Conservation (phyloP, 2,113 vertebrate genomes). For the Artemisiospiza belli region DNA sequence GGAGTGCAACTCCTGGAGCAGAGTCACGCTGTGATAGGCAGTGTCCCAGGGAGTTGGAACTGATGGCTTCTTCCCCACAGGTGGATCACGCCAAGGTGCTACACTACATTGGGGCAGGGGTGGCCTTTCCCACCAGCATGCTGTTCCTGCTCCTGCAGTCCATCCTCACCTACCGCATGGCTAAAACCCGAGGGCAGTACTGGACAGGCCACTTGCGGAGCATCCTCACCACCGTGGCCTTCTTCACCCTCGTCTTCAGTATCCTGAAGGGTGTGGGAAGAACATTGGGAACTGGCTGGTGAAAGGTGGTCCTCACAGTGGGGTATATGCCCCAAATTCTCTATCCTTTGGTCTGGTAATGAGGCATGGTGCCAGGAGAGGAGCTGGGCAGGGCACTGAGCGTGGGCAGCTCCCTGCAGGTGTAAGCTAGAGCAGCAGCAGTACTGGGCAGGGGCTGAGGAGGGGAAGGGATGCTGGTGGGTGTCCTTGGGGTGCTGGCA, state of each 20-base stretch:
- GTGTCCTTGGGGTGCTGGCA: not conserved
- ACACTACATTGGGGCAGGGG: conserved; percentile 85
- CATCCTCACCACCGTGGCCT: conserved; percentile 78
- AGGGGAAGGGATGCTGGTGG: not conserved
- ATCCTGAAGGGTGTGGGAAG: conserved; percentile 73
- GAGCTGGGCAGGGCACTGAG: not conserved
- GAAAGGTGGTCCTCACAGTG: accelerated
- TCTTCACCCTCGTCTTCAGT: conserved; percentile 85
- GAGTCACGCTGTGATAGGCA: not conserved
- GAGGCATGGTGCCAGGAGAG: not conserved
- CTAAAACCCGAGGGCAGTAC: conserved; percentile 82
- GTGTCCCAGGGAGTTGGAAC: accelerated
- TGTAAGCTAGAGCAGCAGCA: not conserved
- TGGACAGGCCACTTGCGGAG: conserved; percentile 79
- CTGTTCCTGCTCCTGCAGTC: conserved; percentile 86
- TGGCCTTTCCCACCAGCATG: conserved; percentile 88
- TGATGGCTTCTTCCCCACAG: conserved; percentile 42
- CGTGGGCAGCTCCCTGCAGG: not conserved
- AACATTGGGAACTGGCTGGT: not conserved
- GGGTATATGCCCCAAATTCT: accelerated
- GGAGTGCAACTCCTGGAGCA: not conserved
- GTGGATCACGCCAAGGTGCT: conserved; percentile 87
- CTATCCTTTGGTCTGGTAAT: not conserved
- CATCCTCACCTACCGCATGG: conserved; percentile 85
- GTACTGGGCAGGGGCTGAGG: not conserved